Conservation (phyloP, 2,888 invertebrate species). For the Dioctria linearis region DNA sequence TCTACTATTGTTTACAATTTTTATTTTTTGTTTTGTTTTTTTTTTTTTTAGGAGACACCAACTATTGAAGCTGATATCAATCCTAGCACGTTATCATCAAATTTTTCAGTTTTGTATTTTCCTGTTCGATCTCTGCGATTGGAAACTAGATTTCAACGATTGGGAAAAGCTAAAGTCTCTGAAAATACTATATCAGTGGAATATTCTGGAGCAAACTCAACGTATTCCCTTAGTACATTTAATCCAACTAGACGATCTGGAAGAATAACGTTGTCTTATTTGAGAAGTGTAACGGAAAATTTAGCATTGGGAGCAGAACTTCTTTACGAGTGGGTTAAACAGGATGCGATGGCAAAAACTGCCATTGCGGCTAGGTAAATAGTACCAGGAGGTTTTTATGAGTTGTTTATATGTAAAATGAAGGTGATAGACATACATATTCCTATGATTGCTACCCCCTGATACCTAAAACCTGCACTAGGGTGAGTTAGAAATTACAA, state of each 20-base stretch:
- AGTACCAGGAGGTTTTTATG: neutral
- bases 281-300: constrained; percentile 66
- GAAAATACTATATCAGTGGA: constrained; percentile 66
- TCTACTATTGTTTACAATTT: neutral
- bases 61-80: constrained; percentile 68
- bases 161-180: constrained; percentile 60
- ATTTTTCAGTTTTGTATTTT: constrained; percentile 66
- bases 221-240: constrained; percentile 66
- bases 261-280: constrained; percentile 66
- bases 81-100: constrained; percentile 68
- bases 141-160: constrained; percentile 65
- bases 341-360: constrained; percentile 62
- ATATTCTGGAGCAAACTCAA: constrained; percentile 63
- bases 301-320: constrained; percentile 67
- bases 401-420: neutral
- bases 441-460: no score
- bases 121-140: constrained; percentile 61
- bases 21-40: constrained; percentile 6
- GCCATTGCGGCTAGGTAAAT: constrained; percentile 65
- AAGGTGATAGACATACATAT: neutral
- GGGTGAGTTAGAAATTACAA: no score
- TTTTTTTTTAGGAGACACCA: constrained; percentile 65
- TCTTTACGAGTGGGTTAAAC: constrained; percentile 66
- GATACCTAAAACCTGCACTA: no score
- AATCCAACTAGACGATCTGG: constrained; percentile 65